phyloP scores from a whole-genome alignment of 2,888 invertebrate genomes.

The Aleiodes leptofemur region DNA sequence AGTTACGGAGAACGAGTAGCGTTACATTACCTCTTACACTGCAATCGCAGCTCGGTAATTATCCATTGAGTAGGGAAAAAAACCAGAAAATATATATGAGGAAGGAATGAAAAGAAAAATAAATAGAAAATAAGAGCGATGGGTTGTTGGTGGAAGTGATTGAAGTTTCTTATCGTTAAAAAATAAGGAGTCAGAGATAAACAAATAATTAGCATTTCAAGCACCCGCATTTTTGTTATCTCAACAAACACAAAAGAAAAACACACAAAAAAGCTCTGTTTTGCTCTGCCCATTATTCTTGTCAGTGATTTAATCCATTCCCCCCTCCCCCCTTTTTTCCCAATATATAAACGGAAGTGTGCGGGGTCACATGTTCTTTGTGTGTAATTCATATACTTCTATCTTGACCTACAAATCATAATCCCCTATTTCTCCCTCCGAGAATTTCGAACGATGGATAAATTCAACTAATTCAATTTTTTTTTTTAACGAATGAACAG shows the following conservation, averaged over 20 bases:
- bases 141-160: neutral
- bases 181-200: conserved; percentile 59
- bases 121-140: conserved; percentile 17
- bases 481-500: conserved; percentile 36
- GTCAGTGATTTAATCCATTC: neutral
- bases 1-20: conserved; percentile 34
- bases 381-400: neutral
- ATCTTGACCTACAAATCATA: conserved; percentile 28
- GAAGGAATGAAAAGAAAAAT: conserved; percentile 13
- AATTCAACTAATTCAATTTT: conserved; percentile 29
- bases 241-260: neutral
- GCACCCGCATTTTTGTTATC: conserved; percentile 57
- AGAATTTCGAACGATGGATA: neutral
- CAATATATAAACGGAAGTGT: conserved; percentile 8
- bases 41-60: conserved; percentile 37
- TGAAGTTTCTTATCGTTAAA: conserved; percentile 59
- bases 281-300: neutral
- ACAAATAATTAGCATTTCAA: conserved; percentile 69
- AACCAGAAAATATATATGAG: neutral
- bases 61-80: conserved; percentile 3
- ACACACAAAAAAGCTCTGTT: neutral
- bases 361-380: neutral
- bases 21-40: conserved; percentile 31
- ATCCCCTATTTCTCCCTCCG: neutral
- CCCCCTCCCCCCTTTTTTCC: neutral